A percentile compares a stretch with the other conserved stretches of the same genome.
phyloP scores from a whole-genome alignment of 2,797 vertebrate species.

The Todus mexicanus region DNA sequence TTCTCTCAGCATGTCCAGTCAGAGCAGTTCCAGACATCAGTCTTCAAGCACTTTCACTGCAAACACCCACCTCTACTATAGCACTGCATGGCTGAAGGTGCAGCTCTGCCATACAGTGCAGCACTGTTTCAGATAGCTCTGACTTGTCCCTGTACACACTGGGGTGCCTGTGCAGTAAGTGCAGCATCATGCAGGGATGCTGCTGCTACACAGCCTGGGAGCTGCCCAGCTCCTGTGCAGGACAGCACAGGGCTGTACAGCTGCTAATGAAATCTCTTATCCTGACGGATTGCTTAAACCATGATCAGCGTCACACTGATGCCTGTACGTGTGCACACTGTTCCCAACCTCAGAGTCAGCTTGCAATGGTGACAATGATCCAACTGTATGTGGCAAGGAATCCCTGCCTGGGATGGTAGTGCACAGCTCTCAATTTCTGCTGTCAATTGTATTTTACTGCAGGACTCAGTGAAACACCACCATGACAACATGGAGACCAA shows the following conservation, averaged over 20 bases:
- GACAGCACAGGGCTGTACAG: fast-evolving
- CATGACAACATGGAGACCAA: neutral
- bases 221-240: too few species aligned
- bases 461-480: neutral
- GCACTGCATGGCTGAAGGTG: neutral
- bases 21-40: neutral
- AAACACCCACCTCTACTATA: neutral
- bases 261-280: neutral
- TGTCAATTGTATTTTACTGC: fast-evolving
- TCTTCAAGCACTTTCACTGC: neutral
- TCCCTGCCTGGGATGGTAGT: neutral
- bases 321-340: fast-evolving
- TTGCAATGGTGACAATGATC: neutral
- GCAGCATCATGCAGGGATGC: neutral
- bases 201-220: neutral
- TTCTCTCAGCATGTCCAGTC: neutral
- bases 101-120: neutral
- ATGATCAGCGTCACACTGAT: neutral
- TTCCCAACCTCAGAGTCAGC: fast-evolving
- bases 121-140: neutral
- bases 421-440: neutral
- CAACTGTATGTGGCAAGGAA: neutral
- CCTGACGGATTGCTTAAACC: neutral
- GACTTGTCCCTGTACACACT: neutral
- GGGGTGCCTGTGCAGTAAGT: neutral